Evolutionary conservation across 2,797 vertebrate genomes (phyloP).

Genomic region (Gallinago nigripennis): DNA sequence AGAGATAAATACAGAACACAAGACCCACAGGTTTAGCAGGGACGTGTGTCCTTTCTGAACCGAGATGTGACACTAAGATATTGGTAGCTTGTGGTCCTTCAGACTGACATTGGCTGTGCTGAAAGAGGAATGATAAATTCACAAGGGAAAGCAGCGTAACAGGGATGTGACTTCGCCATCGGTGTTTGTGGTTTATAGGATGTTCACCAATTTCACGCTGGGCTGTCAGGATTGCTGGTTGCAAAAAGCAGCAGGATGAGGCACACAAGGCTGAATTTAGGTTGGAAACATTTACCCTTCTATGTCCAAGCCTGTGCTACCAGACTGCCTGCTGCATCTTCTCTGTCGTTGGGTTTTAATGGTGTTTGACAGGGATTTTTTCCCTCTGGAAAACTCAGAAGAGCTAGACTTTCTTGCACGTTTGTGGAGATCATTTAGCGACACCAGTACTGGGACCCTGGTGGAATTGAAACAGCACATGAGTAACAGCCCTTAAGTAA

Average conservation of each 20-base stretch:
- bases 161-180: neutral
- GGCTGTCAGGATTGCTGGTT: neutral
- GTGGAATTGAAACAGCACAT: neutral
- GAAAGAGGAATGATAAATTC: neutral
- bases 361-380: constrained; percentile 42
- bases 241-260: neutral
- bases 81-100: neutral
- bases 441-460: neutral
- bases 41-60: neutral
- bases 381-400: neutral
- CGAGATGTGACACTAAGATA: neutral
- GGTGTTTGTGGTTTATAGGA: neutral
- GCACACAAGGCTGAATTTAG: neutral
- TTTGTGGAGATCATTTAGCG: neutral
- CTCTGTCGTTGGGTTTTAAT: neutral
- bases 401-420: neutral
- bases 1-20: neutral
- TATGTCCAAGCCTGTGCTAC: neutral
- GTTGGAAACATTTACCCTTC: neutral
- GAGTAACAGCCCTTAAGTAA: neutral
- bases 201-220: neutral
- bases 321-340: neutral
- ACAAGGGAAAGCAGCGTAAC: neutral
- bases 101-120: neutral
- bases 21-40: neutral